Evolutionary conservation across 2,113 vertebrate species (phyloP).

Genomic region (Lepidothrix coronata): DNA sequence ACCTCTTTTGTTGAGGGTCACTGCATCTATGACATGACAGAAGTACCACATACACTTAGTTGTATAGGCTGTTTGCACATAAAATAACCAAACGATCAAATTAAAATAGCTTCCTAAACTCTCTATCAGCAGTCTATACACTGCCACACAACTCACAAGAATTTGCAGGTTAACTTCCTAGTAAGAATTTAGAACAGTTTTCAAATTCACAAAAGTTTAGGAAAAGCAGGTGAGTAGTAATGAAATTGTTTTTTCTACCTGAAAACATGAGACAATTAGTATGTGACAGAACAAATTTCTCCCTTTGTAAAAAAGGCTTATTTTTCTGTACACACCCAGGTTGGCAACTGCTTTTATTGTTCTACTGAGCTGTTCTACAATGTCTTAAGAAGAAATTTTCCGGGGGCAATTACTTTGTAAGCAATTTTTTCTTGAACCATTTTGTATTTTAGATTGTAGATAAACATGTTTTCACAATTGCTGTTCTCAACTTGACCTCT

Average conservation of each 20-base stretch:
- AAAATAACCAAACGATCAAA: slow-evolving; percentile 53
- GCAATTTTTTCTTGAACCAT: not conserved
- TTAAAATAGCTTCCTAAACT: not conserved
- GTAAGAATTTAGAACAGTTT: slow-evolving; percentile 26
- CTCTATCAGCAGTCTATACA: not conserved
- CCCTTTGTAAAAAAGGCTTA: not conserved
- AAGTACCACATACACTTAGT: slow-evolving; percentile 39
- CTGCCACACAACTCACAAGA: slow-evolving; percentile 1
- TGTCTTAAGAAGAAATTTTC: not conserved
- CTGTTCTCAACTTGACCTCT: not conserved
- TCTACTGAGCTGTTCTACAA: not conserved
- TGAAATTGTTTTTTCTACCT: not conserved
- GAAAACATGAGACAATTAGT: not conserved
- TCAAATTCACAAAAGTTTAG: not conserved
- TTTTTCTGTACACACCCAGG: not conserved
- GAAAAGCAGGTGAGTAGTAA: slow-evolving; percentile 42
- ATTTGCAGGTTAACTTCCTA: not conserved
- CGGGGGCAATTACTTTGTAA: not conserved
- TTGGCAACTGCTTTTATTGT: not conserved
- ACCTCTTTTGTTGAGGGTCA: slow-evolving; percentile 58
- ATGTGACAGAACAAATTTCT: not conserved
- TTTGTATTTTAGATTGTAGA: not conserved
- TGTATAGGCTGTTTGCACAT: slow-evolving; percentile 42
- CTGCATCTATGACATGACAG: slow-evolving; percentile 36
- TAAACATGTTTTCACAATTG: not conserved